Evolutionary conservation across 2,888 invertebrate species (phyloP).

Genomic region (Eupithecia centaureata): DNA sequence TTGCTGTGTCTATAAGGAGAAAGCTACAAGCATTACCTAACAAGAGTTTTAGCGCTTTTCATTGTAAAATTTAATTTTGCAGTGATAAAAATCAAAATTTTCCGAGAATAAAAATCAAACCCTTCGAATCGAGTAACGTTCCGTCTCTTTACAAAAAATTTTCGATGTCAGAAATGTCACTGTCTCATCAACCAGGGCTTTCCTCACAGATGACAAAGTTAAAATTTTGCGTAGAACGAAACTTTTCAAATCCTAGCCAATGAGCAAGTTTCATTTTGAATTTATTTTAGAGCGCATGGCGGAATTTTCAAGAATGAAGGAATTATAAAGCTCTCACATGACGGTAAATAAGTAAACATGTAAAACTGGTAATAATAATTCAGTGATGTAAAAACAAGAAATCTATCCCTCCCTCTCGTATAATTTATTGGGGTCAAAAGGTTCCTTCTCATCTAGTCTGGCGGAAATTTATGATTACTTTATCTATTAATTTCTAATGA

Average conservation of each 20-base stretch:
- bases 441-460: background rate
- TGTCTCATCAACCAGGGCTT: background rate
- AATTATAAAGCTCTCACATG: too few relatives aligned
- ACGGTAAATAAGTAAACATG: background rate
- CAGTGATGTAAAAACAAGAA: too few relatives aligned
- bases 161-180: background rate
- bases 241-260: background rate
- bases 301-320: too few relatives aligned
- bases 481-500: background rate
- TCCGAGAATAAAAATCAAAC: background rate
- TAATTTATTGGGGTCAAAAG: conserved; percentile 6
- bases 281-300: too few relatives aligned
- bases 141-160: background rate
- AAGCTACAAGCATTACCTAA: background rate
- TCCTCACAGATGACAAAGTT: background rate
- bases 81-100: background rate
- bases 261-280: too few relatives aligned
- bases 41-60: background rate
- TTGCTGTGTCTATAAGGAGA: background rate
- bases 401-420: conserved; percentile 1
- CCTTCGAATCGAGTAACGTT: background rate
- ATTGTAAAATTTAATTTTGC: background rate
- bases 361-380: too few relatives aligned
- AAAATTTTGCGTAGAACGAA: background rate
- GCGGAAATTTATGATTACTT: conserved; percentile 2